Evolutionary conservation across 2,888 invertebrate genomes (phyloP), one percentile per base, ranked within the genome.

Genomic region (Torymus aiolomorphi): DNA sequence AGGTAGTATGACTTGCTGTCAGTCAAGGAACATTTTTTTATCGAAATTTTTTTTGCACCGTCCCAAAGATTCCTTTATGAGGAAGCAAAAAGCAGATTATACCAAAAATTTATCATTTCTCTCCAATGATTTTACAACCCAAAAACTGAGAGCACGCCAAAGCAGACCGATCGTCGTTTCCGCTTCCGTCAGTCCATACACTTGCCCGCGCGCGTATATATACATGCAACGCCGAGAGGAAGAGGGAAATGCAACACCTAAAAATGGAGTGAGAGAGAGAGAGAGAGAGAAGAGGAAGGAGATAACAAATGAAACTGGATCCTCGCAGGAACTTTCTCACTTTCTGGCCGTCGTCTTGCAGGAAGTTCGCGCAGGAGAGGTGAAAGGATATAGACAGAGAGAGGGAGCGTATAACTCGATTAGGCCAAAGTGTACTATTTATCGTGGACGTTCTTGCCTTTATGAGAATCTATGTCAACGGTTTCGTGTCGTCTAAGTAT

Each of bases 101-200:
- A n/a, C n/a, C n/a, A n/a, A n/a, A n/a, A n/a, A n/a, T n/a, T n/a
- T n/a, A n/a, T n/a, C n/a, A n/a, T n/a, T n/a, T n/a, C n/a, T n/a
- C n/a, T n/a, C n/a, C n/a, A n/a, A n/a, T n/a, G n/a, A n/a, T n/a
- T n/a, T n/a, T 54, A 14, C 11, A 54, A 54, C 56, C 31, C 18
- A 56, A 65, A 65, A 71, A 77, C 57, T 20, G 49, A 51, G 31
- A 57, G 62, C 57, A 77, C 24, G 24, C 65, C 49, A 66, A 65
- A 66, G 16, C 61, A 12, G 61, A 65, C 59, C 66, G 62, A 54
- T 66, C 57, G 59, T 66, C 57, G 59, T 82, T 86, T 84, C 86
- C 85, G 85, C 80, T 86, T 86, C 85, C 86, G 84, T 79, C 69
- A 71, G 24, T 54, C 56, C 70, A 81, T 70, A 51, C 63, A 54